Conservation (phyloP, 1,140 invertebrate genomes). For the Oryzaephilus surinamensis region DNA sequence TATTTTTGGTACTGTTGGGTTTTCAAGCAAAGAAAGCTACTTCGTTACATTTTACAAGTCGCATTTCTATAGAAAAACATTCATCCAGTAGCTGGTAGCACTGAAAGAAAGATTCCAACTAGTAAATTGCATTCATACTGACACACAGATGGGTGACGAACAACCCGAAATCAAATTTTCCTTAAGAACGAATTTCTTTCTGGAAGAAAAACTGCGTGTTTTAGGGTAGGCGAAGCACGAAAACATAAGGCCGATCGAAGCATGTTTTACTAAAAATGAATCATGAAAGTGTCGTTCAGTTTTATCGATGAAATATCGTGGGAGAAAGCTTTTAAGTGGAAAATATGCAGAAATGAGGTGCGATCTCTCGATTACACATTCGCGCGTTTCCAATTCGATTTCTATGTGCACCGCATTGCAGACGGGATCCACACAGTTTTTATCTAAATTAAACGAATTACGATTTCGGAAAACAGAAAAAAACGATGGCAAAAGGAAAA, state of each 20-base stretch:
- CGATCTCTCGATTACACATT: slow-evolving; percentile 4
- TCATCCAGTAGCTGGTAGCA: no score
- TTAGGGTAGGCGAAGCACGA: slow-evolving; percentile 11
- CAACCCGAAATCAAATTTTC: slow-evolving; percentile 17
- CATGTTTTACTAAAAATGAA: slow-evolving; percentile 1
- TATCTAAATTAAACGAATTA: no score
- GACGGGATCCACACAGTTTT: no score
- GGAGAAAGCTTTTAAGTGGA: slow-evolving; percentile 4
- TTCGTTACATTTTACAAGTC: no score
- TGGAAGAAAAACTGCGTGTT: slow-evolving; percentile 13
- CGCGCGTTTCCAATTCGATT: slow-evolving; percentile 5
- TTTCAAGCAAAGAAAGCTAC: no score
- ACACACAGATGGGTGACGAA: slow-evolving; percentile 16
- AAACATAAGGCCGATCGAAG: slow-evolving; percentile 3
- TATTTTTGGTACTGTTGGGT: no score
- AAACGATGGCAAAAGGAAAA: no score
- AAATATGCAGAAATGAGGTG: slow-evolving; percentile 10
- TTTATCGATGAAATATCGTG: slow-evolving; percentile 5
- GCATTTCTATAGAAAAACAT: no score
- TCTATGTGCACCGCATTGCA: no score
- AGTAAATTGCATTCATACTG: slow-evolving; percentile 16
- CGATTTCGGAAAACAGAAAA: no score
- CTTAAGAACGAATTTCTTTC: slow-evolving; percentile 10
- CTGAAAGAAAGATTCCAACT: no score
- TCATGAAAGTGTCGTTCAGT: slow-evolving; percentile 1